Evolutionary conservation across 2,797 vertebrate genomes (phyloP), one percentile per base, ranked within the genome.

Genomic region (Sitta carolinensis): DNA sequence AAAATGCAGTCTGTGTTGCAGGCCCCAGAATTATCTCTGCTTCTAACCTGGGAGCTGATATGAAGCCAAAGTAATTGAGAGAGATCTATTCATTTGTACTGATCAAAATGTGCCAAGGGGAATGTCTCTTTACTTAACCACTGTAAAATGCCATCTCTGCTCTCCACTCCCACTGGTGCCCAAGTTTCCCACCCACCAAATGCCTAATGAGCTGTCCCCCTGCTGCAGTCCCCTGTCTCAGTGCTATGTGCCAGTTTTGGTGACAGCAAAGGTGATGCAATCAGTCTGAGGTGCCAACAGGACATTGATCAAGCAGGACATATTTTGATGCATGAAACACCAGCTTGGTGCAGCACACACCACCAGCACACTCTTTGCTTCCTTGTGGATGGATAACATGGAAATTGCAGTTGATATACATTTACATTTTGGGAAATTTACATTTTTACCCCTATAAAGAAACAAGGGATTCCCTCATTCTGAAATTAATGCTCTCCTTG

Each of bases 391-490:
- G 32, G 94, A 63, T 78, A 89, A 89, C 26, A 20, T 16, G 59
- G 43, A 90, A 93, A 90, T 83, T 85, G 55, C 23, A 61, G 48
- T 15, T 7, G 2, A 50, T 43, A 8, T 3, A 68, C 91, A 94
- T 94, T 80, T 91, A 51, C 59, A 40, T 93, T 94, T 92, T 58
- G 42, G 66, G 40, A 74, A 91, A 94, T 91, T 72, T 91, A 47
- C 59, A 54, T 91, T 95, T 93, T 81, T 84, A 45, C 16, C 62
- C 70, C 62, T 73, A 22, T 48, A 82, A 94, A 93, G 86, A 89
- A 94, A 85, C 48, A 83, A 95, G 94, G 95, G 87, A 96, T 94
- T 96, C 95, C 95, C 95, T 96, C 85, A 59, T 85, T 95, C 95
- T 84, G 82, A 93, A 92, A 94, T 96, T 68, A 91, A 91, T 70